phyloP scores from a whole-genome alignment of 2,113 vertebrate species.

The Gymnobelideus leadbeateri region DNA sequence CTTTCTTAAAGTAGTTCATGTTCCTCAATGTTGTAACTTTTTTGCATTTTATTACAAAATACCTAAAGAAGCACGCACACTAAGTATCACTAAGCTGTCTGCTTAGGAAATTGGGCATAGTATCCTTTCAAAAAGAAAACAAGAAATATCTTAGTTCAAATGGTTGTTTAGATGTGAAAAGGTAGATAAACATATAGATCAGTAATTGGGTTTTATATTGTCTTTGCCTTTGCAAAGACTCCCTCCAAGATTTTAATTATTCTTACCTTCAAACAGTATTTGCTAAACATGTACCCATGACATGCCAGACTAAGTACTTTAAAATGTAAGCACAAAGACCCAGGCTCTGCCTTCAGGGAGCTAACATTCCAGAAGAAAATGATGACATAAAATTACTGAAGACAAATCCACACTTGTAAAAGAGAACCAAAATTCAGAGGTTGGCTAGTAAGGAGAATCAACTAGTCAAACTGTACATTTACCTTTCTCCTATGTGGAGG shows the following conservation, averaged over 20 bases:
- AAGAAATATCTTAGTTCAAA: constrained; percentile 30
- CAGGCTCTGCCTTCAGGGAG: not conserved
- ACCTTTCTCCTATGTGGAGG: not conserved
- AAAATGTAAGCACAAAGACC: not conserved
- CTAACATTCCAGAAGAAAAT: constrained; percentile 2
- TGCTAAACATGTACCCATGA: not conserved
- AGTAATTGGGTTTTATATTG: not conserved
- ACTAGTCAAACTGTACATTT: not conserved
- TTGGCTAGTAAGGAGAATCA: not conserved
- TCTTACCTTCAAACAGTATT: not conserved
- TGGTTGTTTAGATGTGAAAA: constrained; percentile 27
- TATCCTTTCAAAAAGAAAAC: constrained; percentile 27
- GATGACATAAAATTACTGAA: not conserved
- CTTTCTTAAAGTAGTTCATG: constrained; percentile 42
- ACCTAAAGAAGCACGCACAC: constrained; percentile 19
- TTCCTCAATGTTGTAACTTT: not conserved
- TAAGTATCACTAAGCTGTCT: not conserved
- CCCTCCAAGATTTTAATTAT: not conserved
- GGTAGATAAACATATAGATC: not conserved
- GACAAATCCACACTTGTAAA: not conserved
- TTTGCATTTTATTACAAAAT: not conserved
- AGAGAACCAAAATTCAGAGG: constrained; percentile 20
- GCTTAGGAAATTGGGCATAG: not conserved
- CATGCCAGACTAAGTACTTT: not conserved
- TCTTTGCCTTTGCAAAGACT: not conserved